A percentile compares a stretch with the other conserved stretches of the same genome.
Conservation (phyloP, 2,888 invertebrate genomes). For the Hyppa rectilinea region DNA sequence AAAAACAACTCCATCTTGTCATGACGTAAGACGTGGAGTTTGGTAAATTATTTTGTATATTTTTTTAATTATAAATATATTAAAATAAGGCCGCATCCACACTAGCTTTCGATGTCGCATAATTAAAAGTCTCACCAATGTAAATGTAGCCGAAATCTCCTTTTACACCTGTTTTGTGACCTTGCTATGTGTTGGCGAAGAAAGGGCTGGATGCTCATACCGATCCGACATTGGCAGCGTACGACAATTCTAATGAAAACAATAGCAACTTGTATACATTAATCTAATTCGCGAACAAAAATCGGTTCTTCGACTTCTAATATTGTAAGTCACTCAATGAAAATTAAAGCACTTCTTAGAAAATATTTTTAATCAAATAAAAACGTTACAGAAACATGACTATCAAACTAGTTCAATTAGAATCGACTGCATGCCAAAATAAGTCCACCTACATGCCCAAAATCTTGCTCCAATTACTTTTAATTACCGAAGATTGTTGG, state of each 20-base stretch:
- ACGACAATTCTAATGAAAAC: constrained; percentile 11
- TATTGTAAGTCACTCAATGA: constrained; percentile 8
- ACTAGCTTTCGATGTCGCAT: constrained; percentile 86
- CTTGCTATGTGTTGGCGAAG: constrained; percentile 60
- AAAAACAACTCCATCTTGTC: constrained; percentile 75
- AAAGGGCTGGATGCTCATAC: constrained; percentile 18
- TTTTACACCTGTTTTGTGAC: constrained; percentile 83
- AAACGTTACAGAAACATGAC: not conserved
- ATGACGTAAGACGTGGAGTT: constrained; percentile 79
- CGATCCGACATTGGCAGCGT: constrained; percentile 4
- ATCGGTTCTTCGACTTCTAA: not conserved
- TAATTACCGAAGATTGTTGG: constrained; percentile 27
- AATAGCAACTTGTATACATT: constrained; percentile 17
- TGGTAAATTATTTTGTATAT: constrained; percentile 76
- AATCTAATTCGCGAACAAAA: constrained; percentile 20
- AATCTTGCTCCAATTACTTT: constrained; percentile 14
- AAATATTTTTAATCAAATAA: not conserved
- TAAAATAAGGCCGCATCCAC: constrained; percentile 87
- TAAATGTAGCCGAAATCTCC: constrained; percentile 84
- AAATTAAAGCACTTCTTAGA: constrained; percentile 20
- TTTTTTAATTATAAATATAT: constrained; percentile 75
- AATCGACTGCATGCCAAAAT: constrained; percentile 4
- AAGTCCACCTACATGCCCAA: constrained; percentile 20
- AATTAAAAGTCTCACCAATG: constrained; percentile 84
- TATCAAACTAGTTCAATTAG: not conserved